Evolutionary conservation across 2,113 vertebrate genomes (phyloP), one percentile per base, ranked within the genome.

Genomic region (Kryptolebias marmoratus): DNA sequence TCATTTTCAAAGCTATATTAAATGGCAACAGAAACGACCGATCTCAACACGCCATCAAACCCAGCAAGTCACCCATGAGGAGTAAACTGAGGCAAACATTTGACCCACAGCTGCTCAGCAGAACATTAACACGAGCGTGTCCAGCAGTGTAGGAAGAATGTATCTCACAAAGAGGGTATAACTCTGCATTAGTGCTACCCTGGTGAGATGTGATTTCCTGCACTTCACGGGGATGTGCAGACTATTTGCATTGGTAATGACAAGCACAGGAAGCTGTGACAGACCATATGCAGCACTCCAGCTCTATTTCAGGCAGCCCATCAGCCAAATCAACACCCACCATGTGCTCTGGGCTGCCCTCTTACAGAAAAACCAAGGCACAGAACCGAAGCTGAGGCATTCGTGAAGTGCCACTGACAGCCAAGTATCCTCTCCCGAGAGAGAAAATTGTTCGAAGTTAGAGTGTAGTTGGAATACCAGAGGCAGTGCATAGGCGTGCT

Each of bases 321-420:
- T 47, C 67, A 77, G 85, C 75, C 78, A 87, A 77, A 86, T 84
- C 67, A 64, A 81, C 89, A 84, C 84, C 85, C 88, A 89, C 82
- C 66, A 80, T 70, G 77, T 79, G 84, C 74, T 79, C 75, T 74
- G 69, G 64, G 77, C 72, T 71, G 75, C 71, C 68, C 78, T 77
- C 70, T 79, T 68, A 57, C 54, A 75, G 74, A 70, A 63, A 22
- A 85, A 50, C 49, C 60, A 63, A 81, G 54, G 73, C 73, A 67
- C 75, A 69, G 63, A 74, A 73, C 63, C 74, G 72, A 22, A 68
- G 28, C 65, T 57, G 80, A 64, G 75, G 64, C 82, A 68, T 77
- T 67, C 52, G 22, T 50, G 72, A 79, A 83, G 83, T 67, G 57
- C 78, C 81, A 39, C 70, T 64, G 84, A 85, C 74, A 88, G 77